phyloP scores from a whole-genome alignment of 2,888 invertebrate species.

The Clanis bilineata region DNA sequence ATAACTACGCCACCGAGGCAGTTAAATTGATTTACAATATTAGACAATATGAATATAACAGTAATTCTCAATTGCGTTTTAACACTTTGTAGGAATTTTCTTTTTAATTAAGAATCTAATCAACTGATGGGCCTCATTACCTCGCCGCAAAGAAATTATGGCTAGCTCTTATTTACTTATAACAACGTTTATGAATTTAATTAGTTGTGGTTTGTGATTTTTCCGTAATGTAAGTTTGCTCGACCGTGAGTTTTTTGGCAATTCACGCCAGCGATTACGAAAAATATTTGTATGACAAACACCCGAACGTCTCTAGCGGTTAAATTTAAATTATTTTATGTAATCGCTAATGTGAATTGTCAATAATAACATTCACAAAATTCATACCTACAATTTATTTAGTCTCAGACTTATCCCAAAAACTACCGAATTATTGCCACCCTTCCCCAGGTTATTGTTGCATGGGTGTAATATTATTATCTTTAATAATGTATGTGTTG shows the following conservation, averaged over 20 bases:
- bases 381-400: background rate
- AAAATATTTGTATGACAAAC: too few relatives aligned
- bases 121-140: background rate
- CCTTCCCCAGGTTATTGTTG: background rate
- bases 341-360: too few relatives aligned
- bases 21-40: too few relatives aligned
- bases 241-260: too few relatives aligned
- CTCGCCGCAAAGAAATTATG: background rate
- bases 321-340: too few relatives aligned
- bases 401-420: background rate
- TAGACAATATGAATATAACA: background rate
- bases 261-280: too few relatives aligned
- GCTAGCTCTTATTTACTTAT: background rate
- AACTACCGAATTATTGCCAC: background rate
- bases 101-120: background rate
- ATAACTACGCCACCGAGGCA: too few relatives aligned
- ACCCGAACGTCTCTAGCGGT: too few relatives aligned
- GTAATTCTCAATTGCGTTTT: background rate
- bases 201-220: too few relatives aligned
- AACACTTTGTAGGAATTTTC: background rate
- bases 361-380: too few relatives aligned
- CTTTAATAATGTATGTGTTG: slow-evolving; percentile 8
- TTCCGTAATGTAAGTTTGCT: too few relatives aligned
- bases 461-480: background rate
- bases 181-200: background rate